Evolutionary conservation across 2,888 invertebrate genomes (phyloP).

Genomic region (Pilophorus perplexus): DNA sequence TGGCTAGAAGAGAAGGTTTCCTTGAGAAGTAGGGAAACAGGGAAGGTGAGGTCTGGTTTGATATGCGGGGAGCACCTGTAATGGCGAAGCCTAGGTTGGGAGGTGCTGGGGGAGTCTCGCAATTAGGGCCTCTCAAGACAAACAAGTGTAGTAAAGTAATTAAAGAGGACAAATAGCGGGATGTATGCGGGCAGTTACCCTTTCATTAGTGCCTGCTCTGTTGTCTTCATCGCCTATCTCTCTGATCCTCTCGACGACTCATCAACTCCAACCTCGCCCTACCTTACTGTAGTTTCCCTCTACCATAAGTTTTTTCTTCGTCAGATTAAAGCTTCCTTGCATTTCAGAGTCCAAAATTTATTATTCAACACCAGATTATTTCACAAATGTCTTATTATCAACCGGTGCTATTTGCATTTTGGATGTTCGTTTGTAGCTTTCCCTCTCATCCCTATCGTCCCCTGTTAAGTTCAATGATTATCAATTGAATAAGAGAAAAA

Average conservation of each 20-base stretch:
- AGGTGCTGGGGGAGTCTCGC: slow-evolving; percentile 8
- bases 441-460: too few relatives aligned
- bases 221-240: slow-evolving; percentile 40
- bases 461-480: too few relatives aligned
- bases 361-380: too few relatives aligned
- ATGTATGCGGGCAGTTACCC: slow-evolving; percentile 41
- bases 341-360: too few relatives aligned
- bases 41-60: slow-evolving; percentile 25
- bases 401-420: too few relatives aligned
- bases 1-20: slow-evolving; percentile 17
- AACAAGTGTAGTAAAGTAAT: slow-evolving; percentile 40
- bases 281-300: slow-evolving; percentile 1
- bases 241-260: slow-evolving; percentile 32
- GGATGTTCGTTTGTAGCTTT: too few relatives aligned
- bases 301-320: too few relatives aligned
- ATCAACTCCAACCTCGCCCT: slow-evolving; percentile 19
- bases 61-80: slow-evolving; percentile 41
- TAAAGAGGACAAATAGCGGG: slow-evolving; percentile 39
- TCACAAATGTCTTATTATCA: too few relatives aligned
- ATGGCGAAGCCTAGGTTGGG: background rate
- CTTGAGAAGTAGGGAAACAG: slow-evolving; percentile 21
- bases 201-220: slow-evolving; percentile 37
- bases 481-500: too few relatives aligned
- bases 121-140: slow-evolving; percentile 39
- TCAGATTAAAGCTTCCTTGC: too few relatives aligned